Conservation (phyloP, 2,113 vertebrate species). For the Empidonax traillii region DNA sequence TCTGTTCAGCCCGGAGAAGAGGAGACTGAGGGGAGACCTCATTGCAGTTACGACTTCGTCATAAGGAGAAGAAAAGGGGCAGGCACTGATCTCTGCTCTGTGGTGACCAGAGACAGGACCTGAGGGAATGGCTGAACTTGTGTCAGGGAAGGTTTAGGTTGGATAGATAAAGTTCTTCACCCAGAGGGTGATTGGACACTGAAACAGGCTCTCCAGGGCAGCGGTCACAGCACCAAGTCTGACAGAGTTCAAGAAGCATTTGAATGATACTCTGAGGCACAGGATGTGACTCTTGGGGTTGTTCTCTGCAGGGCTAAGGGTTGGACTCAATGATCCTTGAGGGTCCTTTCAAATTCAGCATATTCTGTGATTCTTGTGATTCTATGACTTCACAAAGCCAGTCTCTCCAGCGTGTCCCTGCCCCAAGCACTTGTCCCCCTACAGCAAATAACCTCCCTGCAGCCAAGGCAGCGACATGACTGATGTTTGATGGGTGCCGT, state of each 20-base stretch:
- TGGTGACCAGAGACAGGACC: neutral
- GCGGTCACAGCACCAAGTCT: neutral
- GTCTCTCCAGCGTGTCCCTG: fast-evolving
- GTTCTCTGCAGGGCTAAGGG: neutral
- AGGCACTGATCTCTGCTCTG: neutral
- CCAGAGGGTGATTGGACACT: neutral
- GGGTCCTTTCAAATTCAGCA: neutral
- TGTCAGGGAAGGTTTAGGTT: neutral
- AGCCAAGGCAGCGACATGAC: fast-evolving
- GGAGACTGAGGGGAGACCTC: neutral
- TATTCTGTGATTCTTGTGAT: neutral
- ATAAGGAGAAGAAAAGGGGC: neutral
- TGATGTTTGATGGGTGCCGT: neutral
- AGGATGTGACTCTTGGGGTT: neutral
- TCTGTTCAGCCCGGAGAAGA: neutral
- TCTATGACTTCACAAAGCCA: too few species aligned
- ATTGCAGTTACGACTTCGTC: neutral
- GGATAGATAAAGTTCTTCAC: neutral
- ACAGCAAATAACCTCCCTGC: neutral
- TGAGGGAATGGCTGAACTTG: neutral
- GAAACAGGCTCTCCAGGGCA: neutral
- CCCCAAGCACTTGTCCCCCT: neutral
- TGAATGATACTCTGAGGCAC: neutral
- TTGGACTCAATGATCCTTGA: neutral
- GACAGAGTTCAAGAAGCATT: neutral